These are phyloP conservation scores for Mormyrus proboscirostris DNA, from an alignment of 2,797 vertebrate genomes.

Conservation along the genomic window DNA sequence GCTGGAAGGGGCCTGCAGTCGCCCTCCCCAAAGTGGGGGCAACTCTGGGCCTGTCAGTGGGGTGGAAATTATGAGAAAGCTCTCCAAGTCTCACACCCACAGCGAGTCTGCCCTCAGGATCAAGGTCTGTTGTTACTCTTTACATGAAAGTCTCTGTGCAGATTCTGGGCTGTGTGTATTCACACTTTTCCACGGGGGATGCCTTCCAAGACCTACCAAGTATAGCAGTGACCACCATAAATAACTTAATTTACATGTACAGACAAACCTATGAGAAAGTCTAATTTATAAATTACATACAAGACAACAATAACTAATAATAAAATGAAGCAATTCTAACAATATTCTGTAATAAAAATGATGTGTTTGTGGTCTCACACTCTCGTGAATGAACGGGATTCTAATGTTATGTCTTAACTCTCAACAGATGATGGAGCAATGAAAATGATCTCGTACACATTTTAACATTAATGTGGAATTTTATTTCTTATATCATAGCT, in stretches of 20 bases:
- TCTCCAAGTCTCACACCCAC: conserved; percentile 92
- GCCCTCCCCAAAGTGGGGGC: conserved; percentile 76
- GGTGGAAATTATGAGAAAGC: conserved; percentile 94
- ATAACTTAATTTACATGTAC: background rate
- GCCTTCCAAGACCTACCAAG: background rate
- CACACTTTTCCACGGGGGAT: background rate
- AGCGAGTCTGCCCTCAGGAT: conserved; percentile 89
- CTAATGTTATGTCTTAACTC: background rate
- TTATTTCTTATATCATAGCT: background rate
- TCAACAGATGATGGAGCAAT: background rate
- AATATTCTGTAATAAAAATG: background rate
- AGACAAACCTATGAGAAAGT: background rate
- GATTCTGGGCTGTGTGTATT: background rate
- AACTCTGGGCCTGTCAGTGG: conserved; percentile 87
- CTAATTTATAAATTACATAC: background rate
- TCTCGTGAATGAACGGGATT: background rate
- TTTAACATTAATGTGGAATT: background rate
- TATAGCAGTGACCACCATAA: background rate
- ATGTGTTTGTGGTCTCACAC: background rate
- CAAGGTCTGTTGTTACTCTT: conserved; percentile 64
- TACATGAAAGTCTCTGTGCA: background rate
- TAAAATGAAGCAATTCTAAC: background rate
- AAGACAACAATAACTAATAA: background rate
- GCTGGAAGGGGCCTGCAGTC: conserved; percentile 78
- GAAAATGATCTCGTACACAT: background rate